phyloP scores from a whole-genome alignment of 2,113 vertebrate genomes.

The Phoxinus phoxinus region DNA sequence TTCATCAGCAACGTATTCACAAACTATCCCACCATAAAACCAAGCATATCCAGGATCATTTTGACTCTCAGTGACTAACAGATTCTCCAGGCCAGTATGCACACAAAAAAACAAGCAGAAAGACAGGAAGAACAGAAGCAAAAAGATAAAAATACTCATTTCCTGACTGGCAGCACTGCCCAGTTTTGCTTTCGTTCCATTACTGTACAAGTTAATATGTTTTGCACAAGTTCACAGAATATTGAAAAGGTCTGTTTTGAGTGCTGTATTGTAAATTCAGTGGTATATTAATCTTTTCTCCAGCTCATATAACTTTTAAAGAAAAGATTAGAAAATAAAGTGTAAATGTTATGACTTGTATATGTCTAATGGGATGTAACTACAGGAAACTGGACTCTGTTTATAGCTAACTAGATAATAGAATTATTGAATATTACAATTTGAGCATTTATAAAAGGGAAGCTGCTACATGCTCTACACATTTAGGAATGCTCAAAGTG shows the following conservation, averaged over 20 bases:
- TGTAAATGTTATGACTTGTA: neutral
- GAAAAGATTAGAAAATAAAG: neutral
- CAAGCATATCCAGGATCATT: neutral
- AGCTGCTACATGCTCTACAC: neutral
- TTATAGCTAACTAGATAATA: neutral
- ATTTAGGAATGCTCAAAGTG: neutral
- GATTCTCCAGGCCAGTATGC: neutral
- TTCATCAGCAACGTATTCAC: neutral
- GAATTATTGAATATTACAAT: neutral
- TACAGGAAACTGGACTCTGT: neutral
- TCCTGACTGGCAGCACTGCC: neutral
- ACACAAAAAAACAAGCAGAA: neutral
- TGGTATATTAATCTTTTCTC: neutral
- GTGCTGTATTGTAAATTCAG: neutral
- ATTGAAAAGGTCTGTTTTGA: neutral
- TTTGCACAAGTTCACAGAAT: neutral
- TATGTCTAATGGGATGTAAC: neutral
- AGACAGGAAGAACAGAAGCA: slow-evolving; percentile 8
- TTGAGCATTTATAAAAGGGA: neutral
- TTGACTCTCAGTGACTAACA: neutral
- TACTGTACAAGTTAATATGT: neutral
- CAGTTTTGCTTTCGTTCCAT: neutral
- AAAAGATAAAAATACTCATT: slow-evolving; percentile 18
- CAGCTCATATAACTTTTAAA: neutral
- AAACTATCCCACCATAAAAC: neutral